Conservation (phyloP, 2,888 invertebrate species). For the Tiphia femorata region DNA sequence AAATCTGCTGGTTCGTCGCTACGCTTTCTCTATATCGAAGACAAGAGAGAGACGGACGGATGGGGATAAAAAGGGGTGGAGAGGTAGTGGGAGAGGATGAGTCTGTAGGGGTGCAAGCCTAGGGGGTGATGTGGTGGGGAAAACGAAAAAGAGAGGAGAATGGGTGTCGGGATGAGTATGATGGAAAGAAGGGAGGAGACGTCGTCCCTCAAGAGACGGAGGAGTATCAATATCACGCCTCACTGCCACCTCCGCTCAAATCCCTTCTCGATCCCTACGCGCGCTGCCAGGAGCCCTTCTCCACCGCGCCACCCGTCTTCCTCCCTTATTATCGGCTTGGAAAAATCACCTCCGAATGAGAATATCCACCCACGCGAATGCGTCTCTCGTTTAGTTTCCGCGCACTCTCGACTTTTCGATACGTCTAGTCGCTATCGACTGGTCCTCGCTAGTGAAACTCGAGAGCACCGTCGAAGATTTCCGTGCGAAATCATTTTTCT, state of each 20-base stretch:
- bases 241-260: conserved; percentile 53
- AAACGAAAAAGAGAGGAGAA: conserved; percentile 8
- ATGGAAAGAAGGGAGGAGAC: conserved; percentile 40
- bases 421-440: too few species aligned
- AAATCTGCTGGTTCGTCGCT: too few species aligned
- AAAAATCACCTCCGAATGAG: conserved; percentile 56
- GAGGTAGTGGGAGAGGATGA: neutral
- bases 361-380: conserved; percentile 18
- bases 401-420: neutral
- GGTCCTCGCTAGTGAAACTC: too few species aligned
- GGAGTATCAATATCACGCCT: conserved; percentile 65
- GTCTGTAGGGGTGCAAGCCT: too few species aligned
- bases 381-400: conserved; percentile 28
- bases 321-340: conserved; percentile 56
- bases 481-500: too few species aligned
- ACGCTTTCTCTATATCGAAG: neutral
- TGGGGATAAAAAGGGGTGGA: neutral
- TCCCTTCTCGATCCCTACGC: conserved; percentile 35
- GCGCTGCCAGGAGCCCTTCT: conserved; percentile 16
- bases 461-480: too few species aligned
- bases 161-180: conserved; percentile 20
- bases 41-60: neutral
- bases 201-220: conserved; percentile 56
- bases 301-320: conserved; percentile 15
- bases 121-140: too few species aligned